These are phyloP conservation scores for Dromius quadrimaculatus DNA, from an alignment of 2,888 invertebrate genomes.

Conservation along the genomic window DNA sequence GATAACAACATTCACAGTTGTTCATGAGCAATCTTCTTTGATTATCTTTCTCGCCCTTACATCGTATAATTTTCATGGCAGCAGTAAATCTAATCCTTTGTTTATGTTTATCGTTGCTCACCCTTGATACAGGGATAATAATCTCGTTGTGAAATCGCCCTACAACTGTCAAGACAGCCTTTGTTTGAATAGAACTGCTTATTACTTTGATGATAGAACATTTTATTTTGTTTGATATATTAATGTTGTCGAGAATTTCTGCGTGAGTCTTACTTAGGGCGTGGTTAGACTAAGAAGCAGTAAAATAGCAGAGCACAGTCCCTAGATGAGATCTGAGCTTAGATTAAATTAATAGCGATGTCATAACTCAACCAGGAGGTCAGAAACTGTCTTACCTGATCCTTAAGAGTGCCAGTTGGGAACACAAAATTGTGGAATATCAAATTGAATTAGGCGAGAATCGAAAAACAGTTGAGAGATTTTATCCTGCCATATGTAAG, in stretches of 20 bases:
- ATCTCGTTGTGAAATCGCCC: slow-evolving; percentile 1
- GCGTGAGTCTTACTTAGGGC: slow-evolving; percentile 11
- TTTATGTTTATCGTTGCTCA: background rate
- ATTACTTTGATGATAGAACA: slow-evolving; percentile 9
- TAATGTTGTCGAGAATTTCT: background rate
- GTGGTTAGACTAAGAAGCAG: background rate
- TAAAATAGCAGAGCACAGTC: background rate
- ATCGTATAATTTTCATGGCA: slow-evolving; percentile 1
- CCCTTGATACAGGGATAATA: background rate
- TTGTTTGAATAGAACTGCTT: slow-evolving; percentile 1
- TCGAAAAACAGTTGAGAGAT: too few species aligned
- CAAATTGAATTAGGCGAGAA: too few species aligned
- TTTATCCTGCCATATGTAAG: too few species aligned
- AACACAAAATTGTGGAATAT: too few species aligned
- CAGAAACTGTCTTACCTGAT: too few species aligned
- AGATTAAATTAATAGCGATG: too few species aligned
- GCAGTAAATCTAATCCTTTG: background rate
- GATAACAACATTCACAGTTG: too few species aligned
- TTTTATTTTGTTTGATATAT: slow-evolving; percentile 5
- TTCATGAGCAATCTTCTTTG: too few species aligned
- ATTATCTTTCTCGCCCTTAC: background rate
- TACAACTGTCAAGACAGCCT: background rate
- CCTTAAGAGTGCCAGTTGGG: too few species aligned
- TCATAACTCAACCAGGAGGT: too few species aligned
- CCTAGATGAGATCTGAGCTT: background rate